Evolutionary conservation across 2,888 invertebrate species (phyloP).

Genomic region (Idaea aversata): DNA sequence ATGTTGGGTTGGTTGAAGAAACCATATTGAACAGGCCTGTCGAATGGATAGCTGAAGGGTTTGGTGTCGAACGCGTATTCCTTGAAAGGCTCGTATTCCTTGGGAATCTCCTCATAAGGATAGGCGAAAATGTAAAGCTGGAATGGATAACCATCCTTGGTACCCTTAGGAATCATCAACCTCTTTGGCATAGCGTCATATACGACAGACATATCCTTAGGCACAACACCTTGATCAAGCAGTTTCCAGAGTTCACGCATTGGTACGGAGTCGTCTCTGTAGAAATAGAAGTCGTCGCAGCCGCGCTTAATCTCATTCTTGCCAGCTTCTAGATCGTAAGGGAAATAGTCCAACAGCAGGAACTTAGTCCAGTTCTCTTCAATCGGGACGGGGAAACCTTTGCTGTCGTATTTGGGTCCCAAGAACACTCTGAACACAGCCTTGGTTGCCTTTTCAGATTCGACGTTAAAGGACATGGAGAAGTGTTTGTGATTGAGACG

Average conservation of each 20-base stretch:
- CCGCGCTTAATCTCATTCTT: constrained; percentile 83
- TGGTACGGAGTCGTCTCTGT: constrained; percentile 82
- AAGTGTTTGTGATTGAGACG: constrained; percentile 87
- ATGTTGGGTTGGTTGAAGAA: constrained; percentile 80
- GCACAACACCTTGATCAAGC: constrained; percentile 74
- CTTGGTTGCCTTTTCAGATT: constrained; percentile 79
- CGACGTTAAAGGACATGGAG: constrained; percentile 79
- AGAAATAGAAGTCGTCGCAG: constrained; percentile 83
- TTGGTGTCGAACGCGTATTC: constrained; percentile 66
- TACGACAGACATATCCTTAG: constrained; percentile 73
- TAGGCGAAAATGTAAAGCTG: constrained; percentile 83
- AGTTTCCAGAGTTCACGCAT: constrained; percentile 81
- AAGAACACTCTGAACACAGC: constrained; percentile 83
- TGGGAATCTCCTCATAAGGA: constrained; percentile 69
- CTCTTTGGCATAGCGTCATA: constrained; percentile 84
- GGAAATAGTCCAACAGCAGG: constrained; percentile 82
- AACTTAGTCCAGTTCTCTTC: constrained; percentile 81
- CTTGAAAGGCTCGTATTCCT: constrained; percentile 47
- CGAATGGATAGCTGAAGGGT: constrained; percentile 80
- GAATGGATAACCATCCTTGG: constrained; percentile 82
- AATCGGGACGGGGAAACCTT: constrained; percentile 71
- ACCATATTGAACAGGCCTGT: constrained; percentile 69
- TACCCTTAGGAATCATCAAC: constrained; percentile 86
- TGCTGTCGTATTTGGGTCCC: constrained; percentile 84
- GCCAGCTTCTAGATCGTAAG: constrained; percentile 80